Evolutionary conservation across 2,797 vertebrate genomes (phyloP).

Genomic region (Peromyscus eremicus): DNA sequence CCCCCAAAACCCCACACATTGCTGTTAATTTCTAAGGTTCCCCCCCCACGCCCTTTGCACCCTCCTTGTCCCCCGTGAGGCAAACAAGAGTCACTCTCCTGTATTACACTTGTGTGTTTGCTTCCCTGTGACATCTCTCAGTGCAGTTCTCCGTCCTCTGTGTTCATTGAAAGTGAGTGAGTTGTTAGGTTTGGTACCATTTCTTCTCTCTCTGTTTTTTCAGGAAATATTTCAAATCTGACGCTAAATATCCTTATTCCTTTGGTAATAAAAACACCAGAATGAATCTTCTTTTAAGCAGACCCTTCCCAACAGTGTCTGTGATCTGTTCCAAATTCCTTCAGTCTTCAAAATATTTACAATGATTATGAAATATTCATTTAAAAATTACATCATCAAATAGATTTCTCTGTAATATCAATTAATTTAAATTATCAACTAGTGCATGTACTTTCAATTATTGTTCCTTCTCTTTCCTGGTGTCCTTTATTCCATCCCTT

Average conservation of each 20-base stretch:
- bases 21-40: neutral
- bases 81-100: neutral
- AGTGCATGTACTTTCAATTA: slow-evolving; percentile 5
- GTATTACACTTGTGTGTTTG: neutral
- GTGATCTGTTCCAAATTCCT: neutral
- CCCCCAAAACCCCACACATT: neutral
- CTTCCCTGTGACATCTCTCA: neutral
- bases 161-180: slow-evolving; percentile 32
- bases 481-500: slow-evolving; percentile 60
- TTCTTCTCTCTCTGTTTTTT: neutral
- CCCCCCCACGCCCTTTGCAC: neutral
- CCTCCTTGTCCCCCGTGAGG: neutral
- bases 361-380: slow-evolving; percentile 40
- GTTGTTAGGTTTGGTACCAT: neutral
- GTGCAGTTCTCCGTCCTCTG: neutral
- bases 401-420: neutral
- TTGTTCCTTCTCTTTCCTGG: neutral
- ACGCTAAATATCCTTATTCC: slow-evolving; percentile 29
- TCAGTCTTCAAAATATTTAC: neutral
- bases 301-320: neutral
- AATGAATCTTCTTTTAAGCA: neutral
- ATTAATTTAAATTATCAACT: slow-evolving; percentile 47
- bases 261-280: slow-evolving; percentile 29
- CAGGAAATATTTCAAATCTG: neutral
- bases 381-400: neutral